These are phyloP conservation scores for Drosophila bifasciata DNA, from an alignment of 1,140 invertebrate species.

Conservation along the genomic window DNA sequence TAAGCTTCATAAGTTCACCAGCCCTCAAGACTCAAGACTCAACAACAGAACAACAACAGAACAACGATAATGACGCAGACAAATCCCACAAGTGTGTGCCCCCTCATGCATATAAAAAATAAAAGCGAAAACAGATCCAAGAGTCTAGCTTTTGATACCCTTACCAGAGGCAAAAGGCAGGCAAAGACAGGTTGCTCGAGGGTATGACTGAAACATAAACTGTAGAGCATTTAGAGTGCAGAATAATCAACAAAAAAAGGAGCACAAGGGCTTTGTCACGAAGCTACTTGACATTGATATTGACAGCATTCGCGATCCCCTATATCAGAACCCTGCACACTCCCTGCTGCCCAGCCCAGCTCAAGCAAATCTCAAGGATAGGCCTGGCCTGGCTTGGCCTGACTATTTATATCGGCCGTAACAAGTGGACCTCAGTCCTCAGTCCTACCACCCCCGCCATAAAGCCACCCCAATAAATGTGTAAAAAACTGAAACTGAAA, in stretches of 20 bases:
- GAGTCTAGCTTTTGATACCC: not conserved
- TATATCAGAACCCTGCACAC: too few species aligned
- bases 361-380: too few species aligned
- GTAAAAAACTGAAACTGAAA: conserved; percentile 39
- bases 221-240: too few species aligned
- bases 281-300: conserved; percentile 34
- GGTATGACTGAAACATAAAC: too few species aligned
- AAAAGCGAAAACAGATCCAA: not conserved
- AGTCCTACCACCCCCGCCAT: not conserved
- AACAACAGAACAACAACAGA: conserved; percentile 7
- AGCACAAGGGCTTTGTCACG: conserved; percentile 46
- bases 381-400: too few species aligned
- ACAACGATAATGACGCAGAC: conserved; percentile 43
- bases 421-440: conserved; percentile 10
- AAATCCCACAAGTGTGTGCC: conserved; percentile 78
- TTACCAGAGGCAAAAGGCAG: too few species aligned
- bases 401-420: conserved; percentile 18
- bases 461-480: conserved; percentile 41
- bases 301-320: conserved; percentile 15
- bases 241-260: too few species aligned
- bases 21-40: not conserved
- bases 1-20: conserved; percentile 21
- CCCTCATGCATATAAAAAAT: conserved; percentile 68
- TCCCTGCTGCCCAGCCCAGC: too few species aligned
- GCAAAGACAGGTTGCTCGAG: too few species aligned